Conservation (phyloP, 2,113 vertebrate species). For the Bolborhynchus lineola region DNA sequence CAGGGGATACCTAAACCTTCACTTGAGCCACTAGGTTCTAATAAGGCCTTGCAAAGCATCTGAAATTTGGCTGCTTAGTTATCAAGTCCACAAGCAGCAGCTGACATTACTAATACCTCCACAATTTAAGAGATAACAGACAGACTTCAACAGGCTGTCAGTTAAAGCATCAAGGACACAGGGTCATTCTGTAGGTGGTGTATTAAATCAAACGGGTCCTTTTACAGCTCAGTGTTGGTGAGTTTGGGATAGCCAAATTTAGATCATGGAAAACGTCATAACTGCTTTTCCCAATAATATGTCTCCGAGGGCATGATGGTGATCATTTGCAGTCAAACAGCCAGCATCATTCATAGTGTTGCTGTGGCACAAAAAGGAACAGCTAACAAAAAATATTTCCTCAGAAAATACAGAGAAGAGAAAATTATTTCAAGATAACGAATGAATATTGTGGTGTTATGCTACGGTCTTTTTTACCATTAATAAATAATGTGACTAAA, state of each 20-base stretch:
- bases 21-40: background rate
- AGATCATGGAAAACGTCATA: background rate
- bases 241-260: background rate
- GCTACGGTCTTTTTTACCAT: slow-evolving; percentile 47
- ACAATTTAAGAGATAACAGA: background rate
- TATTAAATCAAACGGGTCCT: background rate
- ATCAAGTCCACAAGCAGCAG: background rate
- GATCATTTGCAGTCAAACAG: background rate
- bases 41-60: background rate
- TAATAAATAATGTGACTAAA: slow-evolving; percentile 69
- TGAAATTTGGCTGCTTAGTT: background rate
- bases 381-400: background rate
- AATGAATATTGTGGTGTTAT: slow-evolving; percentile 50
- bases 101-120: background rate
- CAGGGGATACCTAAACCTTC: background rate
- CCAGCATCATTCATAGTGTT: background rate
- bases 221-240: background rate
- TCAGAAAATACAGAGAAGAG: background rate
- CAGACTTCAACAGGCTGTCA: background rate
- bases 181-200: background rate
- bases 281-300: background rate
- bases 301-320: background rate
- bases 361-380: background rate
- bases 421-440: slow-evolving; percentile 31
- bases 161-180: background rate